Base-by-base conservation (phyloP, 2,888 invertebrate genomes). In the Caenorhabditis panamensis region DNA sequence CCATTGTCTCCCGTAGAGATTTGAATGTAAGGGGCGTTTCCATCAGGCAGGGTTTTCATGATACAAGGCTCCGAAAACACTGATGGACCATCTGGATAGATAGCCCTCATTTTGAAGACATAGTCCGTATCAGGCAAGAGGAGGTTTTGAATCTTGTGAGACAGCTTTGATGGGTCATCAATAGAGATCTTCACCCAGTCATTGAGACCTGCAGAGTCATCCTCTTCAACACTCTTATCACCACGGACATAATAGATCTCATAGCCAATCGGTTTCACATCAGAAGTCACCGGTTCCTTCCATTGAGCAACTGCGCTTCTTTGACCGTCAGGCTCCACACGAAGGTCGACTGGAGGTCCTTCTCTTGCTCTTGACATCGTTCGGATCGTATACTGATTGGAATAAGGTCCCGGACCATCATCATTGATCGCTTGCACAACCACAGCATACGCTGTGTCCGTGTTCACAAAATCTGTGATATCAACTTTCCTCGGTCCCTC, bases 1-100 rank as follows among this genome's bases (percentile, higher is more conserved):
- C 90, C 90, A 20, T 87, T 83, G 26, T 88, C 90, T 18, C 90
- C 90, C 5, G 87, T 87, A 5, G 89, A 89, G 5, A 89, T 87
- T 56, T 86, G 86, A 58, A 90, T 89, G 76, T 87, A 88, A 1
- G 90, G 90, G 6, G 90, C 88, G 59, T 86, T 87, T 44, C 89
- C 90, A 73, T 89, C 89, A 8, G 90, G 90, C 18, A 90, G 83
- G n/a, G 90, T 90, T 71, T 89, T 89, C 82, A 88, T 88, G 58
- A 90, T 90, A 71, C 90, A 90, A n/a, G 90, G 89, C 64, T 90
- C 89, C 5, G 90, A 90, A 84, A 90, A 90, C 16, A 90, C 88
- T n/a, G 88, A 87, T 8, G 90, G 90, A 1, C 90, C 90, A 66
- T 88, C 88, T 8, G 83, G 84, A 59, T 90, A 90, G 69, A 90